Percentiles rank a stretch among this genome's conserved stretches.
These are phyloP conservation scores for Chromobotia macracanthus DNA, from an alignment of 2,797 vertebrate genomes.

Conservation along the genomic window DNA sequence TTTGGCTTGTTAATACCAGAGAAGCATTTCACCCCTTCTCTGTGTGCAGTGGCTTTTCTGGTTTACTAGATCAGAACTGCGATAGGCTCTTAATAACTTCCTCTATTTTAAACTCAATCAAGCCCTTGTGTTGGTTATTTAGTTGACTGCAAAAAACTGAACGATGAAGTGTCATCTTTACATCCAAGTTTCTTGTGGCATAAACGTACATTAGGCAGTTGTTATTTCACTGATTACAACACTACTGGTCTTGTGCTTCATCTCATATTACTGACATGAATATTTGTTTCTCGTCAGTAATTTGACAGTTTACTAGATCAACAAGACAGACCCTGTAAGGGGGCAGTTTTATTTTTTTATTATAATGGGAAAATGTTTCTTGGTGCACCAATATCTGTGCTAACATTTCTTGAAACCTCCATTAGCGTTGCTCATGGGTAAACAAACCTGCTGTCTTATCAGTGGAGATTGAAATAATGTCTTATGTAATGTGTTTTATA, in stretches of 20 bases:
- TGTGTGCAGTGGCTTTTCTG: neutral
- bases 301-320: no score
- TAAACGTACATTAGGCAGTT: neutral
- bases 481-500: no score
- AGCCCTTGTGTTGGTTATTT: neutral
- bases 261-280: no score
- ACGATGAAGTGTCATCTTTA: slow-evolving; percentile 24
- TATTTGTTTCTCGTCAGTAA: no score
- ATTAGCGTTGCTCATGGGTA: neutral
- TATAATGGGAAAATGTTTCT: no score
- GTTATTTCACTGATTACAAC: no score
- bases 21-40: neutral
- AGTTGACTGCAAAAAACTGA: neutral
- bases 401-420: neutral
- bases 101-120: neutral
- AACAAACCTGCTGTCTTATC: neutral
- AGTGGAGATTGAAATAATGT: no score
- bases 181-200: no score
- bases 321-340: no score
- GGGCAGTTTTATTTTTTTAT: no score
- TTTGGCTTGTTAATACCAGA: neutral
- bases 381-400: neutral
- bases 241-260: no score
- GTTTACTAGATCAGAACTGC: neutral
- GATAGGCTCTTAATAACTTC: neutral